Percentiles rank a stretch among this genome's conserved stretches.
Conservation (phyloP, 2,888 invertebrate species). For the Cordylochernes scorpioides region DNA sequence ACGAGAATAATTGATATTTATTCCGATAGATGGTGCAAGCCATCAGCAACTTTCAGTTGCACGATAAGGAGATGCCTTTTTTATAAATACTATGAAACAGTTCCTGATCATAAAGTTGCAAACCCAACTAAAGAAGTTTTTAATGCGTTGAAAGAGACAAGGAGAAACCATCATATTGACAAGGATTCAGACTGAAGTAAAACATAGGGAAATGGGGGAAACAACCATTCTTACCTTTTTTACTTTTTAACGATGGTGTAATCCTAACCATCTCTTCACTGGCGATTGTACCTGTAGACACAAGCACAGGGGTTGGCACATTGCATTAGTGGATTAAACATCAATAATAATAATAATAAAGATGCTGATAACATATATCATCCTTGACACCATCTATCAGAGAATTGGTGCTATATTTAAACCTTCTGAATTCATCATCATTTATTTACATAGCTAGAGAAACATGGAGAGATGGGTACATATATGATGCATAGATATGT, state of each 20-base stretch:
- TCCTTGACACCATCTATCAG: too few species aligned
- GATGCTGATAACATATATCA: neutral
- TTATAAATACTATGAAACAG: neutral
- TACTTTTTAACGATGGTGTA: slow-evolving; percentile 78
- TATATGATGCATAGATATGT: too few species aligned
- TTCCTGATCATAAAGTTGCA: neutral
- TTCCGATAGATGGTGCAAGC: too few species aligned
- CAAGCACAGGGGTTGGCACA: neutral
- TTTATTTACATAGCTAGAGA: too few species aligned
- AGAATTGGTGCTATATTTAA: too few species aligned
- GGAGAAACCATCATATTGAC: too few species aligned
- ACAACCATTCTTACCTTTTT: slow-evolving; percentile 40
- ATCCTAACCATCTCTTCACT: slow-evolving; percentile 83
- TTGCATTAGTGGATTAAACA: neutral
- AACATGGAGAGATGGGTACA: too few species aligned
- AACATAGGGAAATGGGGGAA: too few species aligned
- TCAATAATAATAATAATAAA: neutral
- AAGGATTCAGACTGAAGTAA: too few species aligned
- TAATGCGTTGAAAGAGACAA: neutral
- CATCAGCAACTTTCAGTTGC: too few species aligned
- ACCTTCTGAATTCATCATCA: too few species aligned
- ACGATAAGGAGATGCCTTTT: slow-evolving; percentile 1
- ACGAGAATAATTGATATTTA: too few species aligned
- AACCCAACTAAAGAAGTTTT: neutral
- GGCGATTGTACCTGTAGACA: slow-evolving; percentile 79